Evolutionary conservation across 2,888 invertebrate species (phyloP), one percentile per base, ranked within the genome.

Genomic region (Drosophila mettleri): DNA sequence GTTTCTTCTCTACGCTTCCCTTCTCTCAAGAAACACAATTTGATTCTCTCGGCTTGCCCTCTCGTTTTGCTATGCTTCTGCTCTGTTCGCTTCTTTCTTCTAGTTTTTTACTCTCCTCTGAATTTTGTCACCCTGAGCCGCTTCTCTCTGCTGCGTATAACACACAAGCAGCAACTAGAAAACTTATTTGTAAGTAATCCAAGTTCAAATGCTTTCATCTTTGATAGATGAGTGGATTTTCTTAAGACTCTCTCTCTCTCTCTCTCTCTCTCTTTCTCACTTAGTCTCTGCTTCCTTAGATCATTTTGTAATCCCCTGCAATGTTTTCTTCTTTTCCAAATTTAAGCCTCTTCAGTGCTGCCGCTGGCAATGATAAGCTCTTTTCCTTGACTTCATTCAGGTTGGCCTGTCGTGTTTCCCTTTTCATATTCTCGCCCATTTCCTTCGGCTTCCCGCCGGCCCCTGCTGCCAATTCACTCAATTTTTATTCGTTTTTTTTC

Each of bases 401-500:
- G 31, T 33, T 22, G 9, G 8, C 20, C 46, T 33, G 9, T 33
- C 20, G 12, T 16, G 6, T 7, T 7, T 1, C 14, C 9, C 27
- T 14, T 14, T 38, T 10, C n/a, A n/a, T 18, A 10, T 22, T 46
- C 36, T 51, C 12, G n/a, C 31, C 31, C 22, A 2, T 20, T 45
- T n/a, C 41, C 45, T 27, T 18, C 38, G 16, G 34, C 49, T 41
- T 55, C 54, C 55, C 29, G 29, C 20, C 2, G 14, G 2, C 51
- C 48, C 34, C 31, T 9, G 27, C 4, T 63, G 64, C 58, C 81
- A 68, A 84, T 86, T 60, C 78, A 86, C 86, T 82, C 86, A 74
- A 74, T 72, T 82, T 86, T 72, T 82, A 84, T 82, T 80, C 66
- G 66, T 74, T 83, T 71, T 79, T 70, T 81, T 68, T 55, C 78